Conservation (phyloP, 2,113 vertebrate genomes). For the Hipposideros armiger region DNA sequence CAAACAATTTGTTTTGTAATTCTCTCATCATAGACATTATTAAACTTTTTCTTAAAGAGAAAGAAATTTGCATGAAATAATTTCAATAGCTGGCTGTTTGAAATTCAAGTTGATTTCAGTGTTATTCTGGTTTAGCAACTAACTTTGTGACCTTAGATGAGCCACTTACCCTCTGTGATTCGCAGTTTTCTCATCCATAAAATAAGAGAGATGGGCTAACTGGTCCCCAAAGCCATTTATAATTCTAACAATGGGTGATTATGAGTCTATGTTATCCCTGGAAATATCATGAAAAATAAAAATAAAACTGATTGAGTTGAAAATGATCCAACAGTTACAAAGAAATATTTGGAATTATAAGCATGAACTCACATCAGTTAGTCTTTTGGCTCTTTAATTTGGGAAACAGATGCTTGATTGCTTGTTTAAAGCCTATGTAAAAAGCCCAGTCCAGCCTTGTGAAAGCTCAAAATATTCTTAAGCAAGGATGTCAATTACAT, state of each 20-base stretch:
- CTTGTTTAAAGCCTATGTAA: constrained; percentile 67
- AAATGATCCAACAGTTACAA: constrained; percentile 68
- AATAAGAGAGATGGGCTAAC: constrained; percentile 41
- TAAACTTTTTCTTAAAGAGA: not conserved
- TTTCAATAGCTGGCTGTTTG: not conserved
- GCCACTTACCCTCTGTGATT: not conserved
- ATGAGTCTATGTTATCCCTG: constrained; percentile 29
- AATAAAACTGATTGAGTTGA: constrained; percentile 71
- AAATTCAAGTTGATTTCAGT: not conserved
- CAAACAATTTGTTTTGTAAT: not conserved
- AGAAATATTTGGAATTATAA: constrained; percentile 71
- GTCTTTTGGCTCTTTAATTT: constrained; percentile 74
- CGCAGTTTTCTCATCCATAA: constrained; percentile 45
- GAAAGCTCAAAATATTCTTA: constrained; percentile 73
- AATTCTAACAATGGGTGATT: constrained; percentile 19
- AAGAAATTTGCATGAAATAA: not conserved
- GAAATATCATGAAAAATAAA: constrained; percentile 70
- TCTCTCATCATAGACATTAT: not conserved
- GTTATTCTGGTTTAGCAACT: not conserved
- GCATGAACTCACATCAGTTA: constrained; percentile 54
- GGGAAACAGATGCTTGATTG: constrained; percentile 74
- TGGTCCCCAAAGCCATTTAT: not conserved
- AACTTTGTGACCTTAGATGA: constrained; percentile 13
- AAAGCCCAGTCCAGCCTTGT: not conserved
- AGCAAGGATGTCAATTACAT: constrained; percentile 49